Base-by-base conservation (phyloP, 2,888 invertebrate species). In the Koerneria pararmatus region DNA sequence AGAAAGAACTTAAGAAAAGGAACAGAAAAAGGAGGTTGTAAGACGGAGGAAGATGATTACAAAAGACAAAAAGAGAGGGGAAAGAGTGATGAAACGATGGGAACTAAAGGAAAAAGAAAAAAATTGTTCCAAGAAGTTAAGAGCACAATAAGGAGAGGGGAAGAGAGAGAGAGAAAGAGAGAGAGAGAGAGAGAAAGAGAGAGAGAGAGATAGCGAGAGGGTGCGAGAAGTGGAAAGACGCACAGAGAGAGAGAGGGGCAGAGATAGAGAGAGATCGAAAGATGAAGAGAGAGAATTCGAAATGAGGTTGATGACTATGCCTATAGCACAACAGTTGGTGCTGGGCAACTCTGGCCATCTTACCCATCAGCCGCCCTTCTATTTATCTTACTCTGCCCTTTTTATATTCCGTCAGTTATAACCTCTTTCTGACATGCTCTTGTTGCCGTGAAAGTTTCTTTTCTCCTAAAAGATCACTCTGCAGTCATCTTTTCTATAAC, bases 131-230 rank as follows among this genome's bases (percentile, higher is more conserved):
- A 27, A 58, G 58, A 58, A 29, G 37, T 27, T 8, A 41, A 2
- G 27, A 37, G 58, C 27, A 2, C 37, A 29, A 27, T 41, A 46
- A 24, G 31, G 41, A 54, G 46, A n/a, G 11, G 11, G 46, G 46
- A 41, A n/a, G 46, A n/a, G 46, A 41, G 11, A 41, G 46, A 41
- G 46, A 41, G n/a, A n/a, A 41, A 41, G 46, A 41, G 46, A 41
- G 46, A n/a, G 46, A 41, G n/a, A 41, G 46, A 41, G 46, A 15
- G 46, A 15, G 46, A 41, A 15, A n/a, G 11, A n/a, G 46, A 15
- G n/a, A 41, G 46, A 41, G 46, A n/a, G 46, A 41, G 46, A 41
- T 41, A 41, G 46, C 11, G 46, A 41, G 46, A 41, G 46, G 46
- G 46, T 15, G n/a, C 11, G 46, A 41, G n/a, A 15, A 41, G n/a